Evolutionary conservation across 2,797 vertebrate species (phyloP).

Genomic region (Prunella strophiata): DNA sequence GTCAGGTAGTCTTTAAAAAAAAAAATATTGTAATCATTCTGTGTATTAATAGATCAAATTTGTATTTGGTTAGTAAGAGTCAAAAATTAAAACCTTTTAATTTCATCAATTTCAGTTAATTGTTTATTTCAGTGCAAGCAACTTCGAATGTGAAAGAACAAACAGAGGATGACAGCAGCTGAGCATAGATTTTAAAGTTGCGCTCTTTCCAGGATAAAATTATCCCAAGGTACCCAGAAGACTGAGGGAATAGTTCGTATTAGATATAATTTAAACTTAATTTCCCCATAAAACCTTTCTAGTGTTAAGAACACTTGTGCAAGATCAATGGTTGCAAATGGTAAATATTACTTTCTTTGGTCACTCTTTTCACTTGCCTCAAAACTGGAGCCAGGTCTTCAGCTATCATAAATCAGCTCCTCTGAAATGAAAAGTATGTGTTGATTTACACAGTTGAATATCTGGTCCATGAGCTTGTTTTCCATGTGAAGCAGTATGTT

Average conservation of each 20-base stretch:
- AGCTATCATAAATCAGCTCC: background rate
- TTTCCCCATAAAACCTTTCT: background rate
- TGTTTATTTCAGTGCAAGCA: background rate
- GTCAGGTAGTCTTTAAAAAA: background rate
- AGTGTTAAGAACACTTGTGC: background rate
- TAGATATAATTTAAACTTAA: background rate
- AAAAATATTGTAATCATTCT: background rate
- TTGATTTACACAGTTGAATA: background rate
- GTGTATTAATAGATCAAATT: background rate
- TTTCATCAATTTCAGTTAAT: background rate
- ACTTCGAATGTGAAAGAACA: background rate
- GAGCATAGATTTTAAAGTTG: background rate
- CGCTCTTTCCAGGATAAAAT: background rate
- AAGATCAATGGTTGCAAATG: background rate
- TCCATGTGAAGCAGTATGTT: background rate
- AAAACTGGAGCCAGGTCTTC: background rate
- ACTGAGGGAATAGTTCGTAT: background rate
- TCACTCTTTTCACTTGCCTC: background rate
- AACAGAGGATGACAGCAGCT: background rate
- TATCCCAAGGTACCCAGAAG: background rate
- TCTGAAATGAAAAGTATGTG: background rate
- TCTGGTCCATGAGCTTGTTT: background rate
- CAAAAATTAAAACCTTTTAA: background rate
- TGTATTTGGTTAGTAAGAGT: background rate
- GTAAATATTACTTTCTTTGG: background rate